Percentiles rank a stretch among this genome's conserved stretches.
Evolutionary conservation across 2,888 invertebrate species (phyloP).

Genomic region (Girardia tigrina): DNA sequence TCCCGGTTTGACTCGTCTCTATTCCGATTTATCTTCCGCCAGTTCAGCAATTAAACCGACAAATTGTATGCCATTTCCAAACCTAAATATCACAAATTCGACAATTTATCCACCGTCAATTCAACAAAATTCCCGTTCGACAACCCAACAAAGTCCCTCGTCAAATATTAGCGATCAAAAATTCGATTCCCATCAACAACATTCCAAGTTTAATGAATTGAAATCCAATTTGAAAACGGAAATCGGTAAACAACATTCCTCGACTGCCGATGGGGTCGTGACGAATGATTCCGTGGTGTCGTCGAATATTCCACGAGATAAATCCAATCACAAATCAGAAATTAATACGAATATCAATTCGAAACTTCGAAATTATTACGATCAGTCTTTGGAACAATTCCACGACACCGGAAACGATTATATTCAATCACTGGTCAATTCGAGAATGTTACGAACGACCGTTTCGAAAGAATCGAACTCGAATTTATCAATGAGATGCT

Average conservation of each 20-base stretch:
- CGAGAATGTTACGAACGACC: background rate
- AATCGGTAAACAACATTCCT: background rate
- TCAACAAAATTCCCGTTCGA: conserved; percentile 9
- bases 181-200: background rate
- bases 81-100: background rate
- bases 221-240: background rate
- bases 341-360: background rate
- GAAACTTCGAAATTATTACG: background rate
- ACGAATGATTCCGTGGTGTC: background rate
- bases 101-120: background rate
- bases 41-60: background rate
- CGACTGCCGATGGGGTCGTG: background rate
- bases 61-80: conserved; percentile 11
- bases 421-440: background rate
- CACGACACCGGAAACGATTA: background rate
- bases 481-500: conserved; percentile 8
- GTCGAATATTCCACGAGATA: background rate
- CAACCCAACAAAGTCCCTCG: conserved; percentile 17
- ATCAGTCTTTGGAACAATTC: background rate
- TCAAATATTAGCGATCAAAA: conserved; percentile 16
- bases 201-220: background rate
- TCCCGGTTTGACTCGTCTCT: background rate
- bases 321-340: conserved; percentile 5
- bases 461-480: background rate
- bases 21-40: background rate